Evolutionary conservation across 1,140 invertebrate genomes (phyloP), one percentile per base, ranked within the genome.

Genomic region (Aphelenchoides fujianensis): DNA sequence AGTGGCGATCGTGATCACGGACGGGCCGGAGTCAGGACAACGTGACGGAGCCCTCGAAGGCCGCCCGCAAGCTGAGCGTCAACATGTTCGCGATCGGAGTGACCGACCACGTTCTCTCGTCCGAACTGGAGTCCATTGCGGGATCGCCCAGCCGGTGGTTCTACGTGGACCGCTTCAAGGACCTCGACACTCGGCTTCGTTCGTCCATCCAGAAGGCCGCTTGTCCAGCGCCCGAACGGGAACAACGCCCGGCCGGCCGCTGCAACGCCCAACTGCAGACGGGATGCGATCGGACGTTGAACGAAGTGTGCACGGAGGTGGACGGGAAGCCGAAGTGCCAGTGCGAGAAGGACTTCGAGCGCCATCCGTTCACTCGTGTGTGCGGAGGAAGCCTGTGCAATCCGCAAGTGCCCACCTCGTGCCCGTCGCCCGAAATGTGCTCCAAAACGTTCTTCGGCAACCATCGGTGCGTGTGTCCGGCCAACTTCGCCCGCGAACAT

Each of bases 71-170:
- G 35, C 41, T 77, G 12, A 57, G 78, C 28, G 70, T 84, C n/a
- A 83, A 84, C 57, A 84, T 74, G n/a, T 83, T 83, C 57, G 74
- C 83, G 2, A 84, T 83, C 67, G 82, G 82, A 41, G 82, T 83
- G 2, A 83, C 82, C 31, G 82, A 83, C 68, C 82, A 83, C 77
- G 82, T 83, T 27, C 69, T 83, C 35, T 81, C 81, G 9, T 75
- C 76, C 32, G 82, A 83, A 69, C 69, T 83, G 31, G 83, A 84
- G 64, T 70, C 76, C 0, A 83, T 83, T 36, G 74, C 82, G 64
- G 82, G 82, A n/a, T 82, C 81, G 2, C 79, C 83, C 5, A 74
- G 81, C 64, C 73, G 81, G n/a, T 83, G 82, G 82, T 83, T 83
- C 68, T 84, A 84, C 62, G 82, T 83, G 28, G 81, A 84, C 36